Base-by-base conservation (phyloP, 2,888 invertebrate species). In the Athalia rosae region DNA sequence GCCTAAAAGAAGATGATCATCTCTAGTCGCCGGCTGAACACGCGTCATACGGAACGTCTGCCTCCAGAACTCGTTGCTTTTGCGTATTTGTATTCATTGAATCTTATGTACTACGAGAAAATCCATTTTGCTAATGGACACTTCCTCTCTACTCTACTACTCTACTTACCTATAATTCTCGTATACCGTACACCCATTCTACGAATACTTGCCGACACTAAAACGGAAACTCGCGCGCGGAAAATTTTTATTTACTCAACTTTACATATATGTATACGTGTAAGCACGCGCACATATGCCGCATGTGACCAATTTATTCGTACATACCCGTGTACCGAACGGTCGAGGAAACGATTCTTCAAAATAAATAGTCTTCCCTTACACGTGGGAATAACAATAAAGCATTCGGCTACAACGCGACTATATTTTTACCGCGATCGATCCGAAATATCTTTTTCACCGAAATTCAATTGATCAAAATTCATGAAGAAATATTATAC, bases 51-150 rank as follows among this genome's bases (percentile, higher is more conserved):
- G 4, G n/a, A 53, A 11, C 53, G 9, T 53, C 53, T 53, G 9
- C 9, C 53, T 15, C 4, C 53, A 45, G 56, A 71, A 71, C 45
- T 8, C 28, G n/a, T 3, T 53, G 58, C 58, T 56, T 71, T 71
- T 58, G 67, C n/a, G 71, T 58, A 58, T 56, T 71, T 71, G 71
- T 58, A 58, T 67, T 67, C 56, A 71, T 71, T 58, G 56, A 58
- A 56, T 71, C 13, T 71, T 58, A 28, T 28, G 28, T 28, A 28
- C 28, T 28, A 71, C 71, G 41, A 45, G 71, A 45, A n/a, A n/a
- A 71, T 71, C 71, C 71, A 71, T 71, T 71, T 71, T 71, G 58
- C 71, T 71, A 71, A 71, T 71, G 71, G 71, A 71, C 71, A 58
- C 56, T 71, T 58, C 56, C 67, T 56, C n/a, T 7, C 43, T 15